Evolutionary conservation across 92 coral and sea anemone species (phyloP), one percentile per base, ranked within the genome.

Genomic region (Isaurus tuberculatus): DNA sequence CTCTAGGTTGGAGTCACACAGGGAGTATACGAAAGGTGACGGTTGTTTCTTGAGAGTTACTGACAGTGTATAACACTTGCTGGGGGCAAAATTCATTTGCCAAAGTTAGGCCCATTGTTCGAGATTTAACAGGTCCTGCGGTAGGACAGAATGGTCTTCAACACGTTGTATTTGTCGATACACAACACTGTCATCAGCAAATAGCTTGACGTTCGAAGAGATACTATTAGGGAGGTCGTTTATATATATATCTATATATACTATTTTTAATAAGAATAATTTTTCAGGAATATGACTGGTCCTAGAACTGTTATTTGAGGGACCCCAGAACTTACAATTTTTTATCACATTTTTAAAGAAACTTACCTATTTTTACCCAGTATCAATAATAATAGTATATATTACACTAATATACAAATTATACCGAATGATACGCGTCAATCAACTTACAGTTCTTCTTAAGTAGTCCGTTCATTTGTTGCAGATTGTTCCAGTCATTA

Each of bases 401-500:
- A 37, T 37, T 37, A 37, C 4, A 37, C 43, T 37, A 37, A 4
- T 4, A 9, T 37, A 37, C 43, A 37, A n/a, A n/a, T n/a, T n/a
- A 37, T 37, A 37, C 43, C 5, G 5, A 0, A 37, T 40, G 0
- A 7, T 1, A 8, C 44, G 44, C 7, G 44, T 0, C 44, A 40
- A 40, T 40, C 8, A 5, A 4, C 11, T 2, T 7, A 40, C 44
- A 3, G n/a, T n/a, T n/a, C n/a, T n/a, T n/a, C n/a, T n/a, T n/a
- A 8, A 40, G 23, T 17, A n/a, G 10, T 19, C 0, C 6, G 5
- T 25, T 22, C 37, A 81, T 8, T 36, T 81, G 40, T 58, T 16
- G 14, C 64, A 90, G 91, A 11, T 90, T 19, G 85, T 61, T n/a
- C 94, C 94, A 4, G 17, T 87, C 10, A 79, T 90, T 33, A 86